These are phyloP conservation scores for Illadopsis cleaveri DNA, from an alignment of 2,113 vertebrate species.

Conservation along the genomic window DNA sequence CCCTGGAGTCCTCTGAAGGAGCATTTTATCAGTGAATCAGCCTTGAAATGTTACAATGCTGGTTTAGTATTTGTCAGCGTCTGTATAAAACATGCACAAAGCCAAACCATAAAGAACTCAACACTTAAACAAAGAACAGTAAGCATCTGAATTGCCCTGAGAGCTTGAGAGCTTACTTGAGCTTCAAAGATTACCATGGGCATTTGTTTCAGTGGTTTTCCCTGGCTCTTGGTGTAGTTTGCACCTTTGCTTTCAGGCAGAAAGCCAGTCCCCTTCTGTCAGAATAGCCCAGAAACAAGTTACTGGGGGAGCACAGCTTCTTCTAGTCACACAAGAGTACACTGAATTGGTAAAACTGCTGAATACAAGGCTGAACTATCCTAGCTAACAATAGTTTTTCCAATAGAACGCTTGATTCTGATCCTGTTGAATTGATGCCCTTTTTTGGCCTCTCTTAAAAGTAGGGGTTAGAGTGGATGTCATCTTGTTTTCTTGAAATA, in stretches of 20 bases:
- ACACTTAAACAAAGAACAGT: not conserved
- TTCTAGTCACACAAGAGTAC: not conserved
- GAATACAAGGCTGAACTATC: not conserved
- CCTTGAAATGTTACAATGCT: not conserved
- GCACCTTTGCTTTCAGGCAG: not conserved
- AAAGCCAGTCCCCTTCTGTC: not conserved
- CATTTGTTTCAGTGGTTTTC: not conserved
- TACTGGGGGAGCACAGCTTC: not conserved
- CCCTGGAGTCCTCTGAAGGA: not conserved
- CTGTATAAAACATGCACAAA: not conserved
- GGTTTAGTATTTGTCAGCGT: not conserved
- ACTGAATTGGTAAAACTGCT: not conserved
- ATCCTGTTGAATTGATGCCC: slow-evolving; percentile 18
- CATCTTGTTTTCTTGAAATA: slow-evolving; percentile 43
- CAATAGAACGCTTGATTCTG: not conserved
- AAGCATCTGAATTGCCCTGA: not conserved
- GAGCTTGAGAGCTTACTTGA: not conserved
- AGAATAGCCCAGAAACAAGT: not conserved
- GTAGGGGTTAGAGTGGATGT: not conserved
- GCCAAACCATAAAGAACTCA: slow-evolving; percentile 26
- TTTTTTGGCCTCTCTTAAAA: slow-evolving; percentile 43
- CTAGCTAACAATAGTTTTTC: not conserved
- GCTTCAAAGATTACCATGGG: not conserved
- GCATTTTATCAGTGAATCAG: slow-evolving; percentile 33
- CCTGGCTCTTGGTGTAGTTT: not conserved